Base-by-base conservation (phyloP, 2,888 invertebrate genomes). In the Mongoloraphidia duomilia region DNA sequence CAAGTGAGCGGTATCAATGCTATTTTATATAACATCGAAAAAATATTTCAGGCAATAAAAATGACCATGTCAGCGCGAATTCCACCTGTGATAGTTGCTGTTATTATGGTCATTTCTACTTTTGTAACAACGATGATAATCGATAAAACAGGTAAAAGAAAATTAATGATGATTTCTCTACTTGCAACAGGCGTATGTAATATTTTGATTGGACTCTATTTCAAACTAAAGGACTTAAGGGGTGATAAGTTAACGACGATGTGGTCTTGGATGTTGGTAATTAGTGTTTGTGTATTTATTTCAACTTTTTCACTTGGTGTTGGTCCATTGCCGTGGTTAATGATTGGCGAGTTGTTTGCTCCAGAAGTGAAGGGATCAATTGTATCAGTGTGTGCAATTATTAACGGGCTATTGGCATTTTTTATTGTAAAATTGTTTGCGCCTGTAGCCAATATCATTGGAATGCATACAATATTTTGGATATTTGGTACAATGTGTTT, bases 1-100 rank as follows among this genome's bases (percentile, higher is more conserved):
- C 86, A 87, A 64, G 76, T 84, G 60, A 81, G 82, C 49, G 87
- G 87, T 50, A 75, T 86, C 56, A 85, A 86, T 66, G 84, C 84
- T 1, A 81, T 87, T 52, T 82, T 86, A 58, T 85, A 86, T 67
- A 85, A 83, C 62, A 80, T 84, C 0, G 75, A 76, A 50, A 70
- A 72, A 45, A 86, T 87, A 58, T 85, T 87, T 66, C 56, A 70
- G 44, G 79, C 78, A 3, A 79, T 85, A 9, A 82, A 26, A 26
- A 26, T 26, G 26, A 26, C 5, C 6, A 26, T 26, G 26, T 26
- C 26, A 6, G 26, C 26, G 6, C 26, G 26, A 26, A 6, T 26
- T 26, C 26, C 26, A 26, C 26, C 86, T 17, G 84, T 90, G 52
- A 74, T 85, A 37, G 79, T 91, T 3, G 87, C 85, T 0, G 67